phyloP scores from a whole-genome alignment of 2,888 invertebrate species.

The Andrena trimmerana region DNA sequence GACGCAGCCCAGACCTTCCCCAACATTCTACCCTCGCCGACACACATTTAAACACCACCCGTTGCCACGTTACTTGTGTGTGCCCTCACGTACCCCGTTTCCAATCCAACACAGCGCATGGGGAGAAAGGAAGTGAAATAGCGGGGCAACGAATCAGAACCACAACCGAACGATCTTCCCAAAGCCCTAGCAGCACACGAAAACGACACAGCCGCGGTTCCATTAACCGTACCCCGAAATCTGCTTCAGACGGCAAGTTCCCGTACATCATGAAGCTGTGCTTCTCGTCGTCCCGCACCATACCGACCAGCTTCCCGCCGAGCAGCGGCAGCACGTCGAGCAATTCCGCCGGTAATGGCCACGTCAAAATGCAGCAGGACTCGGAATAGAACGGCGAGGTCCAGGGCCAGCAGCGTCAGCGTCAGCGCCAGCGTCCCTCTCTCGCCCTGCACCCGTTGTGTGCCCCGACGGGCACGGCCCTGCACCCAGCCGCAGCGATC shows the following conservation, averaged over 20 bases:
- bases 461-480: conserved; percentile 78
- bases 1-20: too few relatives aligned
- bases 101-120: too few relatives aligned
- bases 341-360: conserved; percentile 84
- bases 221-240: conserved; percentile 11
- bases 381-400: conserved; percentile 85
- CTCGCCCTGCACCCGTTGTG: conserved; percentile 78
- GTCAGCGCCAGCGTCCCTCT: conserved; percentile 82
- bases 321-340: conserved; percentile 78
- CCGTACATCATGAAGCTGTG: conserved; percentile 99
- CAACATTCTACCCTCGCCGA: too few relatives aligned
- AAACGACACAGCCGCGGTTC: background rate
- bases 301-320: conserved; percentile 84
- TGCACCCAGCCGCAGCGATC: conserved; percentile 80
- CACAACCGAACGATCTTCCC: background rate
- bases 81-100: too few relatives aligned
- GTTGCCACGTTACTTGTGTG: too few relatives aligned
- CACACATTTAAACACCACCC: too few relatives aligned
- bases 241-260: conserved; percentile 95
- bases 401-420: conserved; percentile 84
- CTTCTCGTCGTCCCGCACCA: conserved; percentile 94
- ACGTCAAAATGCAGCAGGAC: conserved; percentile 85
- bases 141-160: too few relatives aligned
- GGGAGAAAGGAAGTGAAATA: too few relatives aligned
- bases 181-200: conserved; percentile 3